Evolutionary conservation across 1,140 invertebrate genomes (phyloP).

Genomic region (Bradysia coprophila): DNA sequence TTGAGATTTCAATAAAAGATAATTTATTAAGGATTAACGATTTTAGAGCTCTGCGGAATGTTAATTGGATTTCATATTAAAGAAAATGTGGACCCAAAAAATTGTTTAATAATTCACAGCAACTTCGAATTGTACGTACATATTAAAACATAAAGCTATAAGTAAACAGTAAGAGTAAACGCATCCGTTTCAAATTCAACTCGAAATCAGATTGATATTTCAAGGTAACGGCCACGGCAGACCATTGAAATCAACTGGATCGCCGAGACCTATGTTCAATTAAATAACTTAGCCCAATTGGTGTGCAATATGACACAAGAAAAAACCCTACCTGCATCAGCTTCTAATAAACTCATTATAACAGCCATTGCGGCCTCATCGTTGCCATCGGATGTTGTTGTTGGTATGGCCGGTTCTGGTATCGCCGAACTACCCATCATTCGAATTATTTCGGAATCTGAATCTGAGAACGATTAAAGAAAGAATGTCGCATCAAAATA

Average conservation of each 20-base stretch:
- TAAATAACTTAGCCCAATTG: neutral
- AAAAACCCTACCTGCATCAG: slow-evolving; percentile 31
- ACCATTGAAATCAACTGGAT: slow-evolving; percentile 72
- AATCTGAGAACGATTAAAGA: neutral
- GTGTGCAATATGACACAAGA: neutral
- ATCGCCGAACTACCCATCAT: slow-evolving; percentile 34
- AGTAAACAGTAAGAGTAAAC: no score
- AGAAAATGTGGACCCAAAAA: no score
- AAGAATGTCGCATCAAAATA: neutral
- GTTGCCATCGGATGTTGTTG: slow-evolving; percentile 44
- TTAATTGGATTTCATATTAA: no score
- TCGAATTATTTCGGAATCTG: slow-evolving; percentile 36
- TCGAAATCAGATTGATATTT: no score
- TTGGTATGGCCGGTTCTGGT: slow-evolving; percentile 26
- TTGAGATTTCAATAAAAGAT: no score
- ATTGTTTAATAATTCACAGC: no score
- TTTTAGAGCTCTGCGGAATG: no score
- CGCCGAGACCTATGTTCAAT: slow-evolving; percentile 39
- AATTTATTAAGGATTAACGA: no score
- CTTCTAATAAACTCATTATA: slow-evolving; percentile 80
- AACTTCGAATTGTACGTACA: no score
- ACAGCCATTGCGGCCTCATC: slow-evolving; percentile 84
- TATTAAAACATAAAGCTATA: no score
- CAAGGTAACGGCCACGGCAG: slow-evolving; percentile 72
- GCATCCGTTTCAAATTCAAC: no score